Evolutionary conservation across 2,797 vertebrate species (phyloP).

Genomic region (Fistularia commersonii): DNA sequence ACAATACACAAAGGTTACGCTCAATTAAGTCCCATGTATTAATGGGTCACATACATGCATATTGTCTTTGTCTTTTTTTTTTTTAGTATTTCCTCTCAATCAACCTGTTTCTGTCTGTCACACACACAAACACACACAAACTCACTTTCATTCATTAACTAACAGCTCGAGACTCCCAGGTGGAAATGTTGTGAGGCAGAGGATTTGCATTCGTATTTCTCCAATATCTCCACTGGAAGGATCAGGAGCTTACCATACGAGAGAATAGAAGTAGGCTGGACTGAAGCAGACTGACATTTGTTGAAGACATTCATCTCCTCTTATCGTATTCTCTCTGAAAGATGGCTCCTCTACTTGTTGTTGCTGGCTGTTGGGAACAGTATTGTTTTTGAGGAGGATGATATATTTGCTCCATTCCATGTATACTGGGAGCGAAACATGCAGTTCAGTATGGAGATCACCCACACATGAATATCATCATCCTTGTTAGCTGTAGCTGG

Average conservation of each 20-base stretch:
- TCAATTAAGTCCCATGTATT: slow-evolving; percentile 51
- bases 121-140: slow-evolving; percentile 2
- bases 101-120: neutral
- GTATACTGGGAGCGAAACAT: slow-evolving; percentile 24
- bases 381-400: slow-evolving; percentile 18
- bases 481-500: slow-evolving; percentile 28
- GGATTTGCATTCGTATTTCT: slow-evolving; percentile 74
- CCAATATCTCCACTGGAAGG: slow-evolving; percentile 60
- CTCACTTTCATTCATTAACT: slow-evolving; percentile 51
- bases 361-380: slow-evolving; percentile 29
- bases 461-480: slow-evolving; percentile 8
- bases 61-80: slow-evolving; percentile 1
- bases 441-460: slow-evolving; percentile 34
- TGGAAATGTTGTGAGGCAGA: slow-evolving; percentile 50
- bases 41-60: slow-evolving; percentile 43
- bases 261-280: slow-evolving; percentile 19
- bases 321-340: slow-evolving; percentile 28
- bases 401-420: slow-evolving; percentile 18
- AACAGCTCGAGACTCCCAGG: slow-evolving; percentile 55
- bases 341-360: slow-evolving; percentile 31
- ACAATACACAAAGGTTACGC: slow-evolving; percentile 52
- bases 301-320: slow-evolving; percentile 48
- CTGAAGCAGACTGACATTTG: slow-evolving; percentile 41
- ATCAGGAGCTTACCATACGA: slow-evolving; percentile 56
- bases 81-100: neutral